phyloP scores from a whole-genome alignment of 2,113 vertebrate species.

The Fulmarus glacialis region DNA sequence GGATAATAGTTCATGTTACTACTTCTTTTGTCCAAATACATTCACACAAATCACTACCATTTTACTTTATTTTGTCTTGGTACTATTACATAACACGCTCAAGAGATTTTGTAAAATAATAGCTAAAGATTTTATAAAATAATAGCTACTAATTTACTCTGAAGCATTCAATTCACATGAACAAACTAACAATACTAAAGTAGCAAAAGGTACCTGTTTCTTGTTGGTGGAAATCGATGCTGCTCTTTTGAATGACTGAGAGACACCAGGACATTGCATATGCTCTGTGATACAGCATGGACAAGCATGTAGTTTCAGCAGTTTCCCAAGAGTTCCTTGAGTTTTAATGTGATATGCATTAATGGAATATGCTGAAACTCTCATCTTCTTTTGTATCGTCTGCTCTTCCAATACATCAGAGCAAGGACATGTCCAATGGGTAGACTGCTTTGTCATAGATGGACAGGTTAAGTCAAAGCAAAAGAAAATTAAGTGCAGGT shows the following conservation, averaged over 20 bases:
- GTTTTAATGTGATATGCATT: background rate
- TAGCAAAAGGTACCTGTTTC: background rate
- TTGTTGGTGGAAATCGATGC: background rate
- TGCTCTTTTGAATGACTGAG: background rate
- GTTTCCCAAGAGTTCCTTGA: background rate
- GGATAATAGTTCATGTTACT: background rate
- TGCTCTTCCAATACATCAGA: constrained; percentile 11
- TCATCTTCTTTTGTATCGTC: background rate
- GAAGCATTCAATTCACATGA: background rate
- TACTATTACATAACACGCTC: background rate
- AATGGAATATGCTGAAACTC: background rate
- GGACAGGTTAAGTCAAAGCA: constrained; percentile 23
- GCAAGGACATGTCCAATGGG: constrained; percentile 14
- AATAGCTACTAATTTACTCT: background rate
- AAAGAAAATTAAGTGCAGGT: constrained; percentile 52
- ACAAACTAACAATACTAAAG: background rate
- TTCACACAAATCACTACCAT: background rate
- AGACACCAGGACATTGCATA: background rate
- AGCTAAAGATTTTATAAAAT: background rate
- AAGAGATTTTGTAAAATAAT: background rate
- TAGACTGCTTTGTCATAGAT: constrained; percentile 43
- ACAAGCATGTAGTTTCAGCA: background rate
- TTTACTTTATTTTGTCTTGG: background rate
- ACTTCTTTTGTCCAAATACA: background rate
- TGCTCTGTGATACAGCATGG: background rate